Base-by-base conservation (phyloP, 2,888 invertebrate genomes). In the Andrena bucephala region DNA sequence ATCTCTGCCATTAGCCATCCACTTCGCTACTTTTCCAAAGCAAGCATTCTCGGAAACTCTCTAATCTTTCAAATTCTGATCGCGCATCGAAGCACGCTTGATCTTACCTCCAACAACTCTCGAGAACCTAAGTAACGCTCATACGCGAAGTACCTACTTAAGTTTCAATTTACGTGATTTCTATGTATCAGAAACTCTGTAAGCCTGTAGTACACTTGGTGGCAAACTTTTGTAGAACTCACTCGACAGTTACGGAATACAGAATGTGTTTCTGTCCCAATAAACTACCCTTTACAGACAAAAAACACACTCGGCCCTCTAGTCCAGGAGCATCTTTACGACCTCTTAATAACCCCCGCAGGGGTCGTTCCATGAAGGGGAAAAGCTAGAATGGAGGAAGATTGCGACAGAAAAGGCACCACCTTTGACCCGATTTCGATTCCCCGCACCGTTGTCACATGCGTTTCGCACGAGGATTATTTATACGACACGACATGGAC, bases 401-500 rank as follows among this genome's bases (percentile, higher is more conserved):
- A 63, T 33, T 4, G 20, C 20, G 10, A 42, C 2, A 3, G 16
- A n/a, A 59, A 16, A 29, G 20, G 24, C 13, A 33, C 7, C 59
- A 36, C 27, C 36, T 36, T 72, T 63, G 57, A 24, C 29, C 50
- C 67, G 29, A 42, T 75, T 75, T 68, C 73, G 66, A 66, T 59
- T 52, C 10, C 16, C 16, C 0, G 29, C 27, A 7, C 52, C 10
- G 4, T 54, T 50, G 36, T 76, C 69, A 70, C 50, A 36, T 36
- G 68, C 48, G 31, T 65, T 65, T n/a, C 7, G 60, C 27, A 27
- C 20, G 3, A 24, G 79, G 72, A 83, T 85, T 85, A 83, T 85
- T 80, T 85, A 70, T 79, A 77, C 62, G 73, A 31, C 60, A 31
- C 63, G 71, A 50, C 77, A 66, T 60, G 67, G 57, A 48, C 74